phyloP scores from a whole-genome alignment of 2,113 vertebrate species.

The Plotosus lineatus region DNA sequence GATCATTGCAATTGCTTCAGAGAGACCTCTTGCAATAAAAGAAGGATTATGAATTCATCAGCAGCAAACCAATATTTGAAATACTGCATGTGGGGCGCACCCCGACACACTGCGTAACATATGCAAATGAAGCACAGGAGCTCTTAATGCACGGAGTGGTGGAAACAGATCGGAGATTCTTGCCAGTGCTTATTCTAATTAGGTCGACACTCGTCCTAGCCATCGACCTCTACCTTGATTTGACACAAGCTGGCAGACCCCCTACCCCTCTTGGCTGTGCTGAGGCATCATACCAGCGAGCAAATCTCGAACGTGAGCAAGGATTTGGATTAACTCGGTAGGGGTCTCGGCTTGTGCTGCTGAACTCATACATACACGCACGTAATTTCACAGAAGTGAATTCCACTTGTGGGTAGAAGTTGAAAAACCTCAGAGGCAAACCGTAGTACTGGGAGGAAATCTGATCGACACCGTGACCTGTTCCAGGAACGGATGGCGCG shows the following conservation, averaged over 20 bases:
- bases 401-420: slow-evolving; percentile 6
- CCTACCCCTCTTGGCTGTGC: slow-evolving; percentile 12
- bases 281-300: background rate
- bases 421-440: slow-evolving; percentile 3
- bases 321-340: slow-evolving; percentile 11
- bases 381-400: slow-evolving; percentile 4
- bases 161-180: slow-evolving; percentile 26
- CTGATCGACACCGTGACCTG: slow-evolving; percentile 52
- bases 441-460: slow-evolving; percentile 43
- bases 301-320: slow-evolving; percentile 4
- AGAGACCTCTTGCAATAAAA: slow-evolving; percentile 43
- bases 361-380: background rate
- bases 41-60: background rate
- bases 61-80: slow-evolving; percentile 32
- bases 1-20: slow-evolving; percentile 27
- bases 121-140: slow-evolving; percentile 21
- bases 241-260: slow-evolving; percentile 43
- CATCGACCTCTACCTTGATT: slow-evolving; percentile 52
- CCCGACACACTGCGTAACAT: background rate
- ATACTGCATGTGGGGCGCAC: background rate
- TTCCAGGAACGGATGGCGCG: slow-evolving; percentile 35
- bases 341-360: background rate
- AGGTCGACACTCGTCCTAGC: slow-evolving; percentile 45
- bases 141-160: background rate
- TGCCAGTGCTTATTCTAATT: slow-evolving; percentile 40